phyloP scores from a whole-genome alignment of 37 sponge, comb jelly and placozoan species.

The Mnemiopsis leidyi region DNA sequence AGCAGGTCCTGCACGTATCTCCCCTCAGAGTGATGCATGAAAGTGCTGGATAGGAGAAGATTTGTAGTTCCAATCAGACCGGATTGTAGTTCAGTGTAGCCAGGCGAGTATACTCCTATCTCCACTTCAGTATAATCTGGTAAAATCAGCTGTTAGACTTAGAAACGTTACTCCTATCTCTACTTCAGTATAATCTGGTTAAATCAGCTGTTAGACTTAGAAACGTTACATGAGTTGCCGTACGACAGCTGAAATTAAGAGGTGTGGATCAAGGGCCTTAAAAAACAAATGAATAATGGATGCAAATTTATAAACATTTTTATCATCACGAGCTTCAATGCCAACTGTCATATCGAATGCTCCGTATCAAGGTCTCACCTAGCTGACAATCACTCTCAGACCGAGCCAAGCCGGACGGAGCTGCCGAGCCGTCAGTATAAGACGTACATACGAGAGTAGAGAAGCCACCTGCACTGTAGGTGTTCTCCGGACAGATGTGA shows the following conservation, averaged over 20 bases:
- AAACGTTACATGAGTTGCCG: too few species aligned
- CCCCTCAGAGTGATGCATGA: not conserved
- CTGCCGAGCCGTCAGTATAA: not conserved
- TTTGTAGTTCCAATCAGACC: too few species aligned
- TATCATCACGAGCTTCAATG: too few species aligned
- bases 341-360: too few species aligned
- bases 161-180: not conserved
- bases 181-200: not conserved
- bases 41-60: not conserved
- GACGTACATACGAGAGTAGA: not conserved
- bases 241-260: too few species aligned
- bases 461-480: not conserved
- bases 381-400: not conserved
- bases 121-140: not conserved
- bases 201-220: not conserved
- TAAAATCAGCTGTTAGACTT: not conserved
- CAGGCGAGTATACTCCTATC: not conserved
- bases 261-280: too few species aligned
- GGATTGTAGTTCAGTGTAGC: not conserved
- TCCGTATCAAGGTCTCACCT: too few species aligned
- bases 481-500: not conserved
- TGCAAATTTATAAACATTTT: too few species aligned
- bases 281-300: too few species aligned
- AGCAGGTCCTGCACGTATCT: not conserved
- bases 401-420: not conserved